These are phyloP conservation scores for Patella vulgata DNA, from an alignment of 1,140 invertebrate genomes.

Conservation along the genomic window DNA sequence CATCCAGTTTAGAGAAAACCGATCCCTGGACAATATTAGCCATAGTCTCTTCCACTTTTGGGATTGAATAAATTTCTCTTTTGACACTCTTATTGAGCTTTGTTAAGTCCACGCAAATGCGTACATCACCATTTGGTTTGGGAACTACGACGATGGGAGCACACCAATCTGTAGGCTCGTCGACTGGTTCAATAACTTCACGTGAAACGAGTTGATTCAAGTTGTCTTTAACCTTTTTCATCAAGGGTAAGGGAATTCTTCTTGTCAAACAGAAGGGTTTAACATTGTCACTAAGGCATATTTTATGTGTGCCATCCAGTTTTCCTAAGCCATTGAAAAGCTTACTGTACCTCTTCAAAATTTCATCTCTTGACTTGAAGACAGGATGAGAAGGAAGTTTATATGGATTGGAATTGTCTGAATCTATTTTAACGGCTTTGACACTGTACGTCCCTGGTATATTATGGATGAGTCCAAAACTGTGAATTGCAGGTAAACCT, in stretches of 20 bases:
- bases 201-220: not conserved
- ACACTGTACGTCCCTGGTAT: too few species aligned
- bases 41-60: conserved; percentile 4
- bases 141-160: conserved; percentile 20
- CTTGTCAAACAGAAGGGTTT: conserved; percentile 2
- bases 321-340: conserved; percentile 7
- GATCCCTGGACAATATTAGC: conserved; percentile 55
- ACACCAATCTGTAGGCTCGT: conserved; percentile 40
- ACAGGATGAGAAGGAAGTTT: too few species aligned
- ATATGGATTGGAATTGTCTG: too few species aligned
- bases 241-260: conserved; percentile 1
- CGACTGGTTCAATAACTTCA: conserved; percentile 45
- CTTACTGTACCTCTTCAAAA: conserved; percentile 2
- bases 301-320: conserved; percentile 12
- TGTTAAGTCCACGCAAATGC: conserved; percentile 20
- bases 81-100: conserved; percentile 11
- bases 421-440: too few species aligned
- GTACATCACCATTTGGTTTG: conserved; percentile 20
- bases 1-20: conserved; percentile 68
- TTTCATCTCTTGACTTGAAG: not conserved
- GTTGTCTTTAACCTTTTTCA: not conserved
- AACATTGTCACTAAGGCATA: conserved; percentile 7
- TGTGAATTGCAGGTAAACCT: too few species aligned
- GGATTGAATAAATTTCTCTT: conserved; percentile 9
- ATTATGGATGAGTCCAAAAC: too few species aligned